Evolutionary conservation across 2,888 invertebrate genomes (phyloP), one percentile per base, ranked within the genome.

Genomic region (Drosophila bunnanda): DNA sequence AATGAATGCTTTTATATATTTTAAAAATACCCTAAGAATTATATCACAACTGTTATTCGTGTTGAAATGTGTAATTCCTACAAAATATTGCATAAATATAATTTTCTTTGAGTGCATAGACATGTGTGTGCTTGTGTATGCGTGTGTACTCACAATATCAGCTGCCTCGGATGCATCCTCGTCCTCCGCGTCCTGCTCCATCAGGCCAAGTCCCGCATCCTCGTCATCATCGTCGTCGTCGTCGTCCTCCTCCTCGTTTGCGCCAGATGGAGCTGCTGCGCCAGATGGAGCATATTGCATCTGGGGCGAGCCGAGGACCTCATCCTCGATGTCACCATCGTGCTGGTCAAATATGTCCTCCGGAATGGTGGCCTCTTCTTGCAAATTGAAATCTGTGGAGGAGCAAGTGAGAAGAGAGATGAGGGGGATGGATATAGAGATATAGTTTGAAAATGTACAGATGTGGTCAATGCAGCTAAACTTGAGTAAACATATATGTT

Each of bases 301-400:
- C 68, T 83, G 85, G 50, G 76, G 46, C 52, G 71, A 72, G 34
- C 55, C 75, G 62, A 39, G 61, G 66, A 71, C 79, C 68, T 77
- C 77, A 65, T 79, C 81, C 25, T 59, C 81, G 74, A 72, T 75
- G 80, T 77, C 88, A 41, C 77, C 84, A 65, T 77, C 84, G 60
- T 82, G 84, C 57, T 90, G 90, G 86, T 90, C 91, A 75, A 91
- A 84, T 75, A 90, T 90, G 76, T 90, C 90, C 88, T 91, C 90
- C 54, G 90, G 91, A 85, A 90, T 90, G 71, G 78, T 80, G 71
- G 90, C 85, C 76, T 90, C 90, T 55, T 88, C 90, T 80, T 90
- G 89, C 57, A 91, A 85, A 88, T 90, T 90, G 81, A 91, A 91
- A 86, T 90, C 91, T 90, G 71, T 20, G 20, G 77, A 78, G 70